Conservation (phyloP, 2,888 invertebrate species). For the Andrena flavipes region DNA sequence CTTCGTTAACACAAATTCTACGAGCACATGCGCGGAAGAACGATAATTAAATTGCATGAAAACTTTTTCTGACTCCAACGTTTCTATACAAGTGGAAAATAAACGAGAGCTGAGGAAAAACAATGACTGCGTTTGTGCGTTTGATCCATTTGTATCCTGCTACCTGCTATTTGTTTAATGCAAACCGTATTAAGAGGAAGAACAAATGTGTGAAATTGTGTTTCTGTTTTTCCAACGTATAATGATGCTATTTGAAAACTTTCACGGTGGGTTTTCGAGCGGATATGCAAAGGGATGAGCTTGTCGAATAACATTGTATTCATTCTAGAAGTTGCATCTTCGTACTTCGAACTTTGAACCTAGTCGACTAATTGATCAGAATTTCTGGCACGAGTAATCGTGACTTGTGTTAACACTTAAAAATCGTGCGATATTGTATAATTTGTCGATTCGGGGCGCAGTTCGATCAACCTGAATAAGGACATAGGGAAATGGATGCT, state of each 20-base stretch:
- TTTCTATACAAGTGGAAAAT: background rate
- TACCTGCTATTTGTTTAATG: no score
- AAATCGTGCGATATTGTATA: no score
- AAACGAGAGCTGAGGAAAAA: constrained; percentile 21
- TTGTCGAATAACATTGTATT: no score
- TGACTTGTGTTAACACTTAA: no score
- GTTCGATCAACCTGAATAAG: background rate
- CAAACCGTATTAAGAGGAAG: no score
- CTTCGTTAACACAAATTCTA: constrained; percentile 15
- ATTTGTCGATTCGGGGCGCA: background rate
- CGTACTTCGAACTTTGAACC: no score
- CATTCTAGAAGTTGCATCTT: no score
- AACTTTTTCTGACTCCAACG: background rate
- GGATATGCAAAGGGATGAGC: no score
- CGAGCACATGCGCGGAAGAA: constrained; percentile 11
- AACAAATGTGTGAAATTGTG: no score
- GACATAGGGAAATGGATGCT: background rate
- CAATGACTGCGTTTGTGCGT: background rate
- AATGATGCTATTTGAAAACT: background rate
- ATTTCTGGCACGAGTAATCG: no score
- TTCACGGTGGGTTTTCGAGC: background rate
- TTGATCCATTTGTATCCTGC: background rate
- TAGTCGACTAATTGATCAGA: no score
- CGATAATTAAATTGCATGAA: background rate
- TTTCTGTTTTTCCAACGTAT: no score